A percentile compares a stretch with the other conserved stretches of the same genome.
Evolutionary conservation across 2,113 vertebrate genomes (phyloP).

Genomic region (Lonchura striata): DNA sequence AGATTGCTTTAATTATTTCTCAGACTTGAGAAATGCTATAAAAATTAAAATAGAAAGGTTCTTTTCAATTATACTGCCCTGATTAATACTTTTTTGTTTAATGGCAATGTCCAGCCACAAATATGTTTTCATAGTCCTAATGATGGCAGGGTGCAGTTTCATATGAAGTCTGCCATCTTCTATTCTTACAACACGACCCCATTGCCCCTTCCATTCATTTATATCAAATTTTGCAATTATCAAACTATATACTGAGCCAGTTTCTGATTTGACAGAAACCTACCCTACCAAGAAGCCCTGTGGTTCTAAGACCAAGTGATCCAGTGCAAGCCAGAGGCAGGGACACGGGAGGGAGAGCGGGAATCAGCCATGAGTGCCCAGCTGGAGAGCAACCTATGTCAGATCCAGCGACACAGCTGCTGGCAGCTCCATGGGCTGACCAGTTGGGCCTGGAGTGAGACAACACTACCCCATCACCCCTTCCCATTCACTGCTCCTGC

Average conservation of each 20-base stretch:
- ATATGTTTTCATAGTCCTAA: neutral
- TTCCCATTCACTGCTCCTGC: neutral
- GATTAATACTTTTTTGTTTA: neutral
- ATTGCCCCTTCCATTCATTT: neutral
- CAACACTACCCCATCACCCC: rapidly evolving
- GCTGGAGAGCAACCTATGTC: neutral
- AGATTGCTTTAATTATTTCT: neutral
- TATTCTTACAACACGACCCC: neutral
- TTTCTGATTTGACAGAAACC: neutral
- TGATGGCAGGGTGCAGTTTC: neutral
- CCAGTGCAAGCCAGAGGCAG: neutral
- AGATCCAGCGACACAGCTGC: neutral
- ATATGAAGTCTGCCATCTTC: neutral
- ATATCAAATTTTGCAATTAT: neutral
- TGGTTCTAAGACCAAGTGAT: neutral
- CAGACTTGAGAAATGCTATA: neutral
- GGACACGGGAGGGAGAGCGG: neutral
- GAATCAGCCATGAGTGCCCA: neutral
- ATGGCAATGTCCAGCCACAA: neutral
- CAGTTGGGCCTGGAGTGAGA: neutral
- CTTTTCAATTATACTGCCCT: neutral
- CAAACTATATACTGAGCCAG: neutral
- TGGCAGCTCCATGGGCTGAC: neutral
- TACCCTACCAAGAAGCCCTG: neutral
- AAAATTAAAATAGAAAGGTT: neutral